A percentile compares a stretch with the other conserved stretches of the same genome.
phyloP scores from a whole-genome alignment of 2,888 invertebrate genomes.

The Alcis repandata region DNA sequence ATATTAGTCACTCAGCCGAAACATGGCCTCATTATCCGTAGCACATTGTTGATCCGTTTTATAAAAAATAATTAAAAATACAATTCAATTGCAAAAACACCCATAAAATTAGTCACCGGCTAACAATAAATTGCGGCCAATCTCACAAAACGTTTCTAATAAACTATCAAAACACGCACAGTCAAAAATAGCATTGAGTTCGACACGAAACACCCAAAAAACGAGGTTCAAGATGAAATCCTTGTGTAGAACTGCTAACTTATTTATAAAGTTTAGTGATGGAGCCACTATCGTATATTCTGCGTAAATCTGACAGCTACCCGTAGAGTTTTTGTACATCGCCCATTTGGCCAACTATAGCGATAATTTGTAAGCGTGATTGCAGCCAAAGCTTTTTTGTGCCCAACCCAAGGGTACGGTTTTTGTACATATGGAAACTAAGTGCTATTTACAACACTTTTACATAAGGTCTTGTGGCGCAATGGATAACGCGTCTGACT shows the following conservation, averaged over 20 bases:
- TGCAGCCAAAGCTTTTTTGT: slow-evolving; percentile 33
- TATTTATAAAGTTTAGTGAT: neutral
- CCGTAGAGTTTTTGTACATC: neutral
- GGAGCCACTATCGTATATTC: slow-evolving; percentile 2
- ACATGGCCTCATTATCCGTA: neutral
- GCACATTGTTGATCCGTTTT: neutral
- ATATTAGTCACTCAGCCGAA: neutral
- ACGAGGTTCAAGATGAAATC: slow-evolving; percentile 25
- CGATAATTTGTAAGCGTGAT: neutral
- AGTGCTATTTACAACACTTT: rapidly evolving
- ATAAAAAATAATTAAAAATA: neutral
- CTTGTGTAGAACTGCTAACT: slow-evolving; percentile 18
- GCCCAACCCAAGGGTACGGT: slow-evolving; percentile 18
- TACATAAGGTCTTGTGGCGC: slow-evolving; percentile 83
- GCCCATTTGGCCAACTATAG: neutral
- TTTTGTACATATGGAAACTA: slow-evolving; percentile 21
- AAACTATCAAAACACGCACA: slow-evolving; percentile 40
- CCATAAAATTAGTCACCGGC: slow-evolving; percentile 10
- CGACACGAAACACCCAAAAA: slow-evolving; percentile 33
- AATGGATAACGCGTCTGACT: slow-evolving; percentile 90
- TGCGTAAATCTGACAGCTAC: too few relatives aligned
- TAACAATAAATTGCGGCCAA: slow-evolving; percentile 58
- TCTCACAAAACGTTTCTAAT: slow-evolving; percentile 28
- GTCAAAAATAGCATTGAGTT: slow-evolving; percentile 40
- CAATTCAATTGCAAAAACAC: slow-evolving; percentile 4